Evolutionary conservation across 2,113 vertebrate genomes (phyloP).

Genomic region (Picathartes gymnocephalus): DNA sequence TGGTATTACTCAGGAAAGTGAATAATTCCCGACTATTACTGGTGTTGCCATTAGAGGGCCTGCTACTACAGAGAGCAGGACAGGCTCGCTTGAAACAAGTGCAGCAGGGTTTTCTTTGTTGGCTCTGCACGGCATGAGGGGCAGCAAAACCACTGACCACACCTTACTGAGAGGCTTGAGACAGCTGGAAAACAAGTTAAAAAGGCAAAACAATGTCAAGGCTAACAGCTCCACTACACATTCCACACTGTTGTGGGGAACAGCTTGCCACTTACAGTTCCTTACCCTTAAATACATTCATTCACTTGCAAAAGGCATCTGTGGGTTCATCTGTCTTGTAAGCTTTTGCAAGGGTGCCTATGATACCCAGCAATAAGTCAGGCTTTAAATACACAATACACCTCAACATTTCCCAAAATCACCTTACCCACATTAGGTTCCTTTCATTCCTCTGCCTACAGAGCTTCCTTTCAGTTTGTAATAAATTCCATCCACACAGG

Average conservation of each 20-base stretch:
- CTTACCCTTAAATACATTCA: not conserved
- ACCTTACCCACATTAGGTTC: not conserved
- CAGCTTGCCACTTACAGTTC: not conserved
- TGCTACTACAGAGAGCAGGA: not conserved
- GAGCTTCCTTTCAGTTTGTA: not conserved
- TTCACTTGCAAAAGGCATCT: not conserved
- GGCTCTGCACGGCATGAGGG: not conserved
- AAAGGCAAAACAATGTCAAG: not conserved
- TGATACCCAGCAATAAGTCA: not conserved
- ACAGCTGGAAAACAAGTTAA: not conserved
- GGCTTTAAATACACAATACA: not conserved
- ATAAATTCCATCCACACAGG: not conserved
- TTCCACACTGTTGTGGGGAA: not conserved
- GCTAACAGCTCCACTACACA: not conserved
- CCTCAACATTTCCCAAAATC: not conserved
- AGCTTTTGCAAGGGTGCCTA: not conserved
- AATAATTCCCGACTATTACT: not conserved
- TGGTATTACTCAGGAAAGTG: not conserved
- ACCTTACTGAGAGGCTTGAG: not conserved
- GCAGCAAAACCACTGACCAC: not conserved
- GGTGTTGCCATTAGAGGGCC: not conserved
- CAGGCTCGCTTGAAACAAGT: accelerated
- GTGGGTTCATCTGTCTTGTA: not conserved
- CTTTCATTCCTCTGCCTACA: not conserved
- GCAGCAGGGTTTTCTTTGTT: not conserved